Evolutionary conservation across 2,113 vertebrate species (phyloP), one percentile per base, ranked within the genome.

Genomic region (Poeciliopsis occidentalis): DNA sequence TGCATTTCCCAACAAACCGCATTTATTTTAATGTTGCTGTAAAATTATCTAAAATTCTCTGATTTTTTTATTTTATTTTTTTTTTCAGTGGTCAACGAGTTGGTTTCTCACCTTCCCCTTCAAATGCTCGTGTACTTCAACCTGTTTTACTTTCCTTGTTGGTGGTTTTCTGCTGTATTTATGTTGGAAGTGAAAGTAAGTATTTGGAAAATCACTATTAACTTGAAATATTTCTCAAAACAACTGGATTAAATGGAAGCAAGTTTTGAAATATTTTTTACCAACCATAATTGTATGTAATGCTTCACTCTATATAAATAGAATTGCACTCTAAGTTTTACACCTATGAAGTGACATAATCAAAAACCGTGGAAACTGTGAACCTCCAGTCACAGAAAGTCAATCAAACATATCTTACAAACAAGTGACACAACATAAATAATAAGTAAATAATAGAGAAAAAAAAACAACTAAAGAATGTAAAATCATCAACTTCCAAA

Each of bases 51-150:
- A 6, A 47, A 47, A 47, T 47, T 47, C 44, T 17, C 41, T 44
- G 12, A 15, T 4, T 17, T 47, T 47, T 44, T 63, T 15, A 31
- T 31, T 31, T 31, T 31, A 2, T 19, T 47, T 19, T 47, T 63
- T 17, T 85, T 84, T 19, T 85, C 87, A 94, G 93, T 83, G 65
- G 94, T 79, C 47, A 93, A 89, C 0, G 88, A 94, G 78, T 73
- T 94, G 71, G 90, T 94, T 47, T 92, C 95, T 73, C 93, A 94
- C 78, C 93, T 97, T n/a, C 95, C 95, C 1, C 94, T 97, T 19
- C 96, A 97, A 90, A 95, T 96, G 94, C 85, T 96, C 64, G 92
- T 97, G 10, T 97, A 96, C 87, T 97, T 97, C 91, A 96, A 96
- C 1, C 79, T 78, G 81, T 94, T 91, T 86, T 97, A 92, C 85